Evolutionary conservation across 2,888 invertebrate genomes (phyloP).

Genomic region (Amiota minor): DNA sequence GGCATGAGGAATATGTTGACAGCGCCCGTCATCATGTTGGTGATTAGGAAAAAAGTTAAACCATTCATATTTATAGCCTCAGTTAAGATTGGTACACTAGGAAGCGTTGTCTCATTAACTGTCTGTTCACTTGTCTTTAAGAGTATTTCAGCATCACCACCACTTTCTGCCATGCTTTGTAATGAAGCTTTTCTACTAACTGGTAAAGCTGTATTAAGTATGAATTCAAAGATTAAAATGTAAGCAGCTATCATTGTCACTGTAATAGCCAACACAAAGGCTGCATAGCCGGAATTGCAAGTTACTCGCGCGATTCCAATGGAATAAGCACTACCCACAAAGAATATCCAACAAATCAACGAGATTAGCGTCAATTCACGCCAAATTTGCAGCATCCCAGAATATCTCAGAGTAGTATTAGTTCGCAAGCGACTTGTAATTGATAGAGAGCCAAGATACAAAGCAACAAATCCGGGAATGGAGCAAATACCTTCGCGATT

Average conservation of each 20-base stretch:
- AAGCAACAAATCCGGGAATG: constrained; percentile 85
- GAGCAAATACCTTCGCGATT: constrained; percentile 95
- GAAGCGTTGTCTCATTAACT: constrained; percentile 27
- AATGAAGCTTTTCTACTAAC: not conserved
- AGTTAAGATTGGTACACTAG: constrained; percentile 76
- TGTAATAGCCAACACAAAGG: constrained; percentile 83
- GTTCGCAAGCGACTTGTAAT: constrained; percentile 76
- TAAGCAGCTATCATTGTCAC: constrained; percentile 79
- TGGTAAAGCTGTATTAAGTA: constrained; percentile 41
- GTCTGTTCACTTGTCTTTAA: constrained; percentile 57
- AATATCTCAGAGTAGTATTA: constrained; percentile 56
- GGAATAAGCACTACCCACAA: constrained; percentile 74
- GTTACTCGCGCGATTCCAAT: constrained; percentile 84
- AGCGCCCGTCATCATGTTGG: constrained; percentile 88
- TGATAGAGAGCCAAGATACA: constrained; percentile 85
- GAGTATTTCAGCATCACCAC: constrained; percentile 3
- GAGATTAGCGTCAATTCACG: constrained; percentile 55
- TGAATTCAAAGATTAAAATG: constrained; percentile 74
- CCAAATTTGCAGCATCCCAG: constrained; percentile 57
- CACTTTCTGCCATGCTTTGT: not conserved
- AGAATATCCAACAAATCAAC: constrained; percentile 73
- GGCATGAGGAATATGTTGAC: constrained; percentile 84
- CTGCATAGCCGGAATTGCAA: constrained; percentile 87
- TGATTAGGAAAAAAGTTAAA: constrained; percentile 85
- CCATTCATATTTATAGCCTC: constrained; percentile 87